Evolutionary conservation across 2,888 invertebrate species (phyloP), one percentile per base, ranked within the genome.

Genomic region (Chirona hameri): DNA sequence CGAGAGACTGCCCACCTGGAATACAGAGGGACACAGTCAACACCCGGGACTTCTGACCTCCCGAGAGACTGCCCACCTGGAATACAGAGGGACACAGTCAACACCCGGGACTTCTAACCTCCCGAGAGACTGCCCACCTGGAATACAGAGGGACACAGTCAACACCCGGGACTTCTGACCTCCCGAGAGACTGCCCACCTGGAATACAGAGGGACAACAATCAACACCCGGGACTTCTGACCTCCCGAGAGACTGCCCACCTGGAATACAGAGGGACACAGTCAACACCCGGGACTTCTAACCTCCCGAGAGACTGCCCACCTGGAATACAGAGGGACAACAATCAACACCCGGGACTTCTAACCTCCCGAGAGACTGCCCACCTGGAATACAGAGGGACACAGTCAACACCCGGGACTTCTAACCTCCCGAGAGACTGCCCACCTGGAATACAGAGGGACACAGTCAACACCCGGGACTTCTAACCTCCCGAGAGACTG

Each of bases 31-130:
- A 88, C 98, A 97, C 99, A 24, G 60, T 18, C 18, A 60, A 60
- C 55, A 55, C 55, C 15, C 3, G 55, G 7, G 55, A 55, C 14
- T 2, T n/a, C 52, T 10, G 14, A 55, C 55, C 4, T 18, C 55
- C 1, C 0, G 98, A 99, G 81, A 99, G 90, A 87, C 96, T 97
- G 83, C 92, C 94, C 81, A 99, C 95, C 18, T 95, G 94, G 1
- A 12, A 97, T 94, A 87, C 97, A 96, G 95, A 99, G 96, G 84
- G 94, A n/a, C n/a, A n/a, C 91, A 0, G 99, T 94, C 88, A 99
- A 97, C 18, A 99, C 97, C 82, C 99, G 90, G 0, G 98, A 98
- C 89, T 99, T 99, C 89, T 99, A 99, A 48, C 99, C 99, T 88
- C 99, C 99, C 0, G 98, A 99, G 81, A 99, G 90, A 87, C 96